Evolutionary conservation across 2,888 invertebrate species (phyloP), one percentile per base, ranked within the genome.

Genomic region (Dryobotodes eremita): DNA sequence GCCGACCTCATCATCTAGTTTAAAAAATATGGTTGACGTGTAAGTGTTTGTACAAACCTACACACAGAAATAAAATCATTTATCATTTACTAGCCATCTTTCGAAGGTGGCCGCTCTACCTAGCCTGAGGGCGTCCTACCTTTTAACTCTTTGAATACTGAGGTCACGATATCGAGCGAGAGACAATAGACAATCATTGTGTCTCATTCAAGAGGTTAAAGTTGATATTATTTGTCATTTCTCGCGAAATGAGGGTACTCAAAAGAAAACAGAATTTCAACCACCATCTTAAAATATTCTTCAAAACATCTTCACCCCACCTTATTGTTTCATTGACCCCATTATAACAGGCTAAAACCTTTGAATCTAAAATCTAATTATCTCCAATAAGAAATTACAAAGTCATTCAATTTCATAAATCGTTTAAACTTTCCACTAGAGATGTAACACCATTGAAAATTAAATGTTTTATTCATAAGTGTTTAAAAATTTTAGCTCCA

Each of bases 391-490:
- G 78, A 87, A 84, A 89, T 88, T 88, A 88, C 79, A 62, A 75
- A 86, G 85, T 86, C 81, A 88, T 85, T 88, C 87, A 88, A 88
- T 89, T 88, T 79, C 48, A 75, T 80, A 87, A 86, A 89, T 85
- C 90, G 86, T 83, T 89, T 87, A 77, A 90, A 91, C 87, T 89
- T 88, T 87, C 76, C 77, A 79, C 88, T 85, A 85, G 83, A 87
- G 84, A 87, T 78, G 73, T 86, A 82, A 87, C 87, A 82, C 85
- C 88, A 91, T 89, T 90, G 90, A 91, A 94, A 95, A 95, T 95
- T 91, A 95, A 95, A 95, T 95, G 94, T 95, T 93, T 95, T 95
- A 95, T 95, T 95, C 95, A 95, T 95, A 74, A 91, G 81, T 89
- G 90, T 91, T 95, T 91, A 93, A 94, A 92, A 89, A 62, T 93